phyloP scores from a whole-genome alignment of 30 jellyfish, hydroid and myxozoan genomes.

The Phacellophora camtschatica region DNA sequence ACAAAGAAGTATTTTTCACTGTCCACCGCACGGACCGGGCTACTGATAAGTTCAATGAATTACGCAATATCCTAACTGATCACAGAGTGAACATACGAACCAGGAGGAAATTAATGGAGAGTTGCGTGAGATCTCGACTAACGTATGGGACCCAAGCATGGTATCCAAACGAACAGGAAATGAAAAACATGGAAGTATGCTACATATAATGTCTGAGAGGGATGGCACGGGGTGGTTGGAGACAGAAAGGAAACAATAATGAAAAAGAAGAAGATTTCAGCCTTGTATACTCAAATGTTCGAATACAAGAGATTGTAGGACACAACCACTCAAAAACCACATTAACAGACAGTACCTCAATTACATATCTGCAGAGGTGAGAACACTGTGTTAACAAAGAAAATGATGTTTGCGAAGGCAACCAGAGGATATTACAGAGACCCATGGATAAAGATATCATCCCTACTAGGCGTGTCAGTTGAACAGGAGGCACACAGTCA shows the following conservation, averaged over 20 bases:
- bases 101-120: background rate
- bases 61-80: background rate
- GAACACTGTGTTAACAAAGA: too few species aligned
- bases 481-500: too few species aligned
- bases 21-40: background rate
- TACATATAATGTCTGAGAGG: background rate
- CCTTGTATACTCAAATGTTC: background rate
- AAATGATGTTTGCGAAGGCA: too few species aligned
- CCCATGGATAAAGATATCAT: too few species aligned
- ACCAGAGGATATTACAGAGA: too few species aligned
- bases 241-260: background rate
- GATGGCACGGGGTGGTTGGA: background rate
- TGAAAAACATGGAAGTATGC: background rate
- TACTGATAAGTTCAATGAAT: background rate
- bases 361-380: too few species aligned
- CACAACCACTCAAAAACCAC: background rate
- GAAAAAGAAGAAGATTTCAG: too few species aligned
- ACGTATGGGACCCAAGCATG: conserved; percentile 5
- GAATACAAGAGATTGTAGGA: background rate
- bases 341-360: background rate
- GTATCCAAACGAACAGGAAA: conserved; percentile 3
- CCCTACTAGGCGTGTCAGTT: too few species aligned
- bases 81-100: background rate
- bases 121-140: conserved; percentile 1
- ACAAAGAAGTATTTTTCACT: background rate